Evolutionary conservation across 2,797 vertebrate species (phyloP).

Genomic region (Danio albolineatus): DNA sequence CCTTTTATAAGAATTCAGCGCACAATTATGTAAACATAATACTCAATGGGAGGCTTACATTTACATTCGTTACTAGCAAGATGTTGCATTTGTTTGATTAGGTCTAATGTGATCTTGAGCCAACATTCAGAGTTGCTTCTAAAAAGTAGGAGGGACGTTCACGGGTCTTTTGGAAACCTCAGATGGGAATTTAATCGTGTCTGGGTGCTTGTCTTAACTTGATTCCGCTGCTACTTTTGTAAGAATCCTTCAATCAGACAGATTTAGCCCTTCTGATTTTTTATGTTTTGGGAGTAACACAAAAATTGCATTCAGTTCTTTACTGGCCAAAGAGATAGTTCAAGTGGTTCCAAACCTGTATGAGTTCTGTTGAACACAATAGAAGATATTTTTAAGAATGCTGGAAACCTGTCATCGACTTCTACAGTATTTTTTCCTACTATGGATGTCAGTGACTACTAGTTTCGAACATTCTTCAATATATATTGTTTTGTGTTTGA

Average conservation of each 20-base stretch:
- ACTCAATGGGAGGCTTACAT: background rate
- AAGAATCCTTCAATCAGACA: background rate
- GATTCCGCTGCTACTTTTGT: slow-evolving; percentile 23
- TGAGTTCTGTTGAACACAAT: too few relatives aligned
- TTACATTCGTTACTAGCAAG: slow-evolving; percentile 14
- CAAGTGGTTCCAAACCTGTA: too few relatives aligned
- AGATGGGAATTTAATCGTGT: slow-evolving; percentile 21
- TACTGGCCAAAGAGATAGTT: too few relatives aligned
- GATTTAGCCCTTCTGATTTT: background rate
- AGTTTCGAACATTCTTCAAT: too few relatives aligned
- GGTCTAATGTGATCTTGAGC: slow-evolving; percentile 1
- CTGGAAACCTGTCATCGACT: too few relatives aligned
- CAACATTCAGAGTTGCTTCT: background rate
- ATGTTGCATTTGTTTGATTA: slow-evolving; percentile 12
- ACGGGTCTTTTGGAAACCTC: slow-evolving; percentile 17
- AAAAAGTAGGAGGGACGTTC: background rate
- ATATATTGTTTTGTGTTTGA: too few relatives aligned
- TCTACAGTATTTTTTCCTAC: too few relatives aligned
- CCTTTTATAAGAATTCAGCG: slow-evolving; percentile 19
- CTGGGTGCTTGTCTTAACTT: slow-evolving; percentile 16
- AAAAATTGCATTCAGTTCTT: too few relatives aligned
- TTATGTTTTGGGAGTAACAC: too few relatives aligned
- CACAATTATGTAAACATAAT: background rate
- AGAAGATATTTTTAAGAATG: too few relatives aligned
- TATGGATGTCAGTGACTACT: too few relatives aligned